A percentile compares a stretch with the other conserved stretches of the same genome.
Conservation (phyloP, 2,797 vertebrate genomes). For the Pachyuromys duprasi region DNA sequence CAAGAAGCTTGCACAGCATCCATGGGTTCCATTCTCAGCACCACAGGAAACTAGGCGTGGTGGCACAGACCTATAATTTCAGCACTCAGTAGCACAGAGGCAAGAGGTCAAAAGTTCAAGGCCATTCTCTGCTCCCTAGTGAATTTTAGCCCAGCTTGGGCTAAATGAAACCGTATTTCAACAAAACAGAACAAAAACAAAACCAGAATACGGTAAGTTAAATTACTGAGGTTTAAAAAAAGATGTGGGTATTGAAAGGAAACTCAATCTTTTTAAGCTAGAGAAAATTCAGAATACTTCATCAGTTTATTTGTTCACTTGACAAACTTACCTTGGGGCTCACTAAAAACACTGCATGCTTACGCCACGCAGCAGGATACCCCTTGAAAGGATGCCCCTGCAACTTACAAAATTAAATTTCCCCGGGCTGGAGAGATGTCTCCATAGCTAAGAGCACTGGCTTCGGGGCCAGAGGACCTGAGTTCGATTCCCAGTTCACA, state of each 20-base stretch:
- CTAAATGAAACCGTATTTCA: not conserved
- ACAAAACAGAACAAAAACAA: not conserved
- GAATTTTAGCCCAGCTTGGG: not conserved
- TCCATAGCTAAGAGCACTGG: not conserved
- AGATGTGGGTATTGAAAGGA: not conserved
- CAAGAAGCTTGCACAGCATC: not conserved
- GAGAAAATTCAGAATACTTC: not conserved
- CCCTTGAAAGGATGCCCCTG: not conserved
- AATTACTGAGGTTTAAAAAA: conserved; percentile 6
- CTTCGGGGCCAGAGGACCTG: not conserved
- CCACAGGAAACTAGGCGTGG: not conserved
- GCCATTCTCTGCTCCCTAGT: not conserved
- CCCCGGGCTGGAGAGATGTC: not conserved
- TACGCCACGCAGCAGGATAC: not conserved
- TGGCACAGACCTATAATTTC: not conserved
- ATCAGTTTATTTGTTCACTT: not conserved
- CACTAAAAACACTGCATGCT: not conserved
- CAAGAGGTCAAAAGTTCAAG: not conserved
- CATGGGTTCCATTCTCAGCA: not conserved
- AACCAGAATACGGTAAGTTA: not conserved
- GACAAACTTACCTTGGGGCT: not conserved
- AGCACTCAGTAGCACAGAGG: not conserved
- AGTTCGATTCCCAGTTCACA: not conserved
- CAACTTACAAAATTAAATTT: not conserved
- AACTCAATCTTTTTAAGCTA: not conserved